Percentiles rank a stretch among this genome's conserved stretches.
These are phyloP conservation scores for Caenorhabditis inopinata DNA, from an alignment of 1,140 invertebrate genomes.

Conservation along the genomic window DNA sequence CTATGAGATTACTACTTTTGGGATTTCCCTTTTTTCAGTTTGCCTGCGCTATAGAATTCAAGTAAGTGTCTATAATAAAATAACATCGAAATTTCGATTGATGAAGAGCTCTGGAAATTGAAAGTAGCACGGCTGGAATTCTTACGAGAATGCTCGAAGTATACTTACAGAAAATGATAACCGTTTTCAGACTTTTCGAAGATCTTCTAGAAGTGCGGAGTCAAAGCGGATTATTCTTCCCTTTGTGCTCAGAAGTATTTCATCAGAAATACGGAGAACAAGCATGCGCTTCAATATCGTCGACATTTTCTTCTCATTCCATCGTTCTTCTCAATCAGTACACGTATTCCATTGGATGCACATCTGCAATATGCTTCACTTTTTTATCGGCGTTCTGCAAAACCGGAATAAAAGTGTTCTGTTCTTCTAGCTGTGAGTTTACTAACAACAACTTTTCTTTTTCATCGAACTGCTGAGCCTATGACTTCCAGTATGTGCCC, in stretches of 20 bases:
- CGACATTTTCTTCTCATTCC: conserved; percentile 2
- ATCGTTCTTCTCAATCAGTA: neutral
- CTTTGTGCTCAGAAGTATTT: conserved; percentile 7
- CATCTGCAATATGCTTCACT: neutral
- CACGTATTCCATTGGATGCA: neutral
- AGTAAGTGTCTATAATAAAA: neutral
- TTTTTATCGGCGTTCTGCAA: conserved; percentile 15
- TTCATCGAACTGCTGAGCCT: no score
- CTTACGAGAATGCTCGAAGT: no score
- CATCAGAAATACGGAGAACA: conserved; percentile 26
- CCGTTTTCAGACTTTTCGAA: neutral
- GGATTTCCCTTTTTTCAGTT: neutral
- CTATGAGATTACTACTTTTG: conserved; percentile 6
- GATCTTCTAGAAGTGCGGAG: conserved; percentile 14
- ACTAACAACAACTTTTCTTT: no score
- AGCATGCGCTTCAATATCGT: neutral
- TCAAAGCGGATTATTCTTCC: neutral
- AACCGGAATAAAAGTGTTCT: conserved; percentile 9
- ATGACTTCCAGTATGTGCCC: neutral
- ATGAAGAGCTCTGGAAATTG: no score
- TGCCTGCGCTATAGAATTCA: neutral
- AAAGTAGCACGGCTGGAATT: no score
- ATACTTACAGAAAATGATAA: no score
- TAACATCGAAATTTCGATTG: neutral
- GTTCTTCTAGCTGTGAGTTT: conserved; percentile 1